Conservation (phyloP, 2,888 invertebrate genomes). For the Girardia tigrina region DNA sequence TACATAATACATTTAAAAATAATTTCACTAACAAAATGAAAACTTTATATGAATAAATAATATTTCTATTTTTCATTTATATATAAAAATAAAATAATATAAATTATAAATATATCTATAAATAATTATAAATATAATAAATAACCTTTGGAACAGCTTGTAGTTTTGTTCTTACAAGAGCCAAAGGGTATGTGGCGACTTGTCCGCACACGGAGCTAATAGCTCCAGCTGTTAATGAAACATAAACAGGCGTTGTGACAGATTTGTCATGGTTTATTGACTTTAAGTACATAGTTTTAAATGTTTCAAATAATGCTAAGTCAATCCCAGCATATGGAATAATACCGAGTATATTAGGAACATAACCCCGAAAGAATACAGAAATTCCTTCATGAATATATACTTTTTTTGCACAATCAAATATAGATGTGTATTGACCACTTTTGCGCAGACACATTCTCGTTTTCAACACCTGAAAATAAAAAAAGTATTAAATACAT, state of each 20-base stretch:
- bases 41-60: too few species aligned
- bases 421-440: slow-evolving; percentile 57
- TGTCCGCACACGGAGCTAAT: slow-evolving; percentile 41
- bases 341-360: slow-evolving; percentile 79
- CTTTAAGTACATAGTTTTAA: slow-evolving; percentile 39
- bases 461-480: slow-evolving; percentile 69
- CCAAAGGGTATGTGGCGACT: slow-evolving; percentile 41
- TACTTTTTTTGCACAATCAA: slow-evolving; percentile 74
- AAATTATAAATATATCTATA: too few species aligned
- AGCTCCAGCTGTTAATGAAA: slow-evolving; percentile 40
- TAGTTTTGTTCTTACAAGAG: slow-evolving; percentile 40
- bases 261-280: slow-evolving; percentile 38
- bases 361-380: slow-evolving; percentile 83
- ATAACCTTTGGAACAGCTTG: slow-evolving; percentile 38
- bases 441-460: slow-evolving; percentile 79
- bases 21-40: too few species aligned
- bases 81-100: too few species aligned
- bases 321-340: slow-evolving; percentile 94
- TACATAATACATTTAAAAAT: too few species aligned
- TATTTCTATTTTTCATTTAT: too few species aligned
- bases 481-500: not conserved
- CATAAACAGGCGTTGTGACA: slow-evolving; percentile 38
- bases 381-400: slow-evolving; percentile 66
- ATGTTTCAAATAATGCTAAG: slow-evolving; percentile 77
- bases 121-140: not conserved